Evolutionary conservation across 2,113 vertebrate genomes (phyloP), one percentile per base, ranked within the genome.

Genomic region (Thamnaconus septentrionalis): DNA sequence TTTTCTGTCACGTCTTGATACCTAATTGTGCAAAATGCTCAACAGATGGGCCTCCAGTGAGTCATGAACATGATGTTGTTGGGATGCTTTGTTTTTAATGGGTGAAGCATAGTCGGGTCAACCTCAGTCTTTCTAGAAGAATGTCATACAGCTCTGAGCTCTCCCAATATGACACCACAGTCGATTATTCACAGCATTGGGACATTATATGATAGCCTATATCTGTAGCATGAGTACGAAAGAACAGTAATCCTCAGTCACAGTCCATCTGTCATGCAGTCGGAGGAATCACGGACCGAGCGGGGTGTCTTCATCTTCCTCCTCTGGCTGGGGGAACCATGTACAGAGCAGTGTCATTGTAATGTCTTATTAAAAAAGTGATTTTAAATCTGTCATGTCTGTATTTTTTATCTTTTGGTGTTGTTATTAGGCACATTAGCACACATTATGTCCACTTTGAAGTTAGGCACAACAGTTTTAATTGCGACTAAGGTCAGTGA

Each of bases 351-450:
- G 86, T 92, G 90, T 93, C 89, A 92, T 88, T 93, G 91, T 91
- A 92, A 91, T 90, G 89, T 90, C 88, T 86, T 91, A 93, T 93
- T 92, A 92, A 93, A 93, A 88, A 91, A 89, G 87, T 89, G 80
- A 91, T 92, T 92, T 90, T 87, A 93, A 91, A 76, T 82, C 66
- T 67, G 64, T 78, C 8, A 54, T 55, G 81, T 79, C 68, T 87
- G 73, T 80, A 54, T 76, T 75, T 69, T 76, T 74, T 73, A 31
- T 31, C 18, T 31, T 1, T 31, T 31, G 18, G 18, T 31, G 18
- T 31, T 31, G 18, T 31, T 31, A 31, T 31, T 31, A 31, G 18
- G 18, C 18, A 31, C 18, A 31, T 31, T 1, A 31, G 18, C 18
- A 31, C 18, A 31, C 18, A 31, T 31, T 31, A 31, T 1, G 18